Evolutionary conservation across 2,113 vertebrate species (phyloP).

Genomic region (Acinonyx jubatus): DNA sequence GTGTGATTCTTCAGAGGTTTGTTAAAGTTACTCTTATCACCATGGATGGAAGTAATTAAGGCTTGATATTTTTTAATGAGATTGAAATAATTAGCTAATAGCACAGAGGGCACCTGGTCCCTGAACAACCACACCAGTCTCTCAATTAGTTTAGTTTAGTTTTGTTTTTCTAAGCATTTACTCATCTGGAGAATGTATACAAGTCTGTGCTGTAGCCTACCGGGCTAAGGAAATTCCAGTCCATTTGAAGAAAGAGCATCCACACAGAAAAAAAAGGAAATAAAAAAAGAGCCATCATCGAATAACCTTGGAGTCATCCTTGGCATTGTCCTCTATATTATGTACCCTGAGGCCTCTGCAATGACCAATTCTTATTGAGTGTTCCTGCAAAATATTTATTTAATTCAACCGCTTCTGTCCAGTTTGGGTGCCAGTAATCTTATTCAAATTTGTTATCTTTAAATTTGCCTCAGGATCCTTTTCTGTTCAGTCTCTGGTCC

Average conservation of each 20-base stretch:
- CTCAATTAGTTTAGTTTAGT: not conserved
- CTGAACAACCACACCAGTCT: not conserved
- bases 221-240: not conserved
- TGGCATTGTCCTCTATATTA: not conserved
- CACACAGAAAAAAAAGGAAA: not conserved
- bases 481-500: not conserved
- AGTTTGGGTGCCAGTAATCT: not conserved
- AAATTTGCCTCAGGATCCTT: not conserved
- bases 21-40: not conserved
- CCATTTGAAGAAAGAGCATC: not conserved
- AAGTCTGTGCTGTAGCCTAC: not conserved
- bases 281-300: not conserved
- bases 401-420: not conserved
- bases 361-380: not conserved
- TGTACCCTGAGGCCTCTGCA: not conserved
- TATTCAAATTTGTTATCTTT: not conserved
- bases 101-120: not conserved
- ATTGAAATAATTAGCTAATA: not conserved
- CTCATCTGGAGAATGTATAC: not conserved
- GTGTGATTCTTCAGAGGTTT: not conserved
- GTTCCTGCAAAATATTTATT: not conserved
- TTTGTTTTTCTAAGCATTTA: not conserved
- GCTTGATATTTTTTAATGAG: not conserved
- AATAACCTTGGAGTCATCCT: not conserved
- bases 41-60: not conserved